Percentiles rank a stretch among this genome's conserved stretches.
Conservation (phyloP, 2,888 invertebrate species). For the Sinhomidia bicolor region DNA sequence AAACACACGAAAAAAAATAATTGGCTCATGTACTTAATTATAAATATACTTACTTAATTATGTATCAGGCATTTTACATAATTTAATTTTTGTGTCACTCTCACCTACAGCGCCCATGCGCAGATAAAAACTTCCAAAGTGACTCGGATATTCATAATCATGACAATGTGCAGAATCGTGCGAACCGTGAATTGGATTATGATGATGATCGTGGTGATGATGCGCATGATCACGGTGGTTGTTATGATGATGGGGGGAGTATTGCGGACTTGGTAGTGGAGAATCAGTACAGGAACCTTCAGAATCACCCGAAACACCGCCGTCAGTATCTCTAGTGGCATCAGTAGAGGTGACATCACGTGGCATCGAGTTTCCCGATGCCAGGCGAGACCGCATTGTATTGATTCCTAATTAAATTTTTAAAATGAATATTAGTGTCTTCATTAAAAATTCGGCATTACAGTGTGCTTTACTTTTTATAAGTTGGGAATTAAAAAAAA, state of each 20-base stretch:
- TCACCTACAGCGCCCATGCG: conserved; percentile 83
- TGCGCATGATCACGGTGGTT: conserved; percentile 4
- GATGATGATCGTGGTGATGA: conserved; percentile 45
- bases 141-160: conserved; percentile 48
- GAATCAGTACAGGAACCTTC: conserved; percentile 77
- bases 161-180: conserved; percentile 43
- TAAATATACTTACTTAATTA: not conserved
- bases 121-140: conserved; percentile 79
- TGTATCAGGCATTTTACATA: too few species aligned
- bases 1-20: not conserved
- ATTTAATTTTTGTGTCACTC: not conserved
- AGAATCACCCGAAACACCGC: conserved; percentile 67
- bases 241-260: conserved; percentile 26
- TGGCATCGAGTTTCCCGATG: conserved; percentile 73
- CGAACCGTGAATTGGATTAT: not conserved
- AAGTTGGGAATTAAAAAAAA: too few species aligned
- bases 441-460: too few species aligned
- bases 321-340: conserved; percentile 43
- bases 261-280: conserved; percentile 72
- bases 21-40: not conserved
- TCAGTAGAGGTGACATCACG: conserved; percentile 76
- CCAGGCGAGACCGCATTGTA: conserved; percentile 77
- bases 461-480: too few species aligned
- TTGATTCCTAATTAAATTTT: conserved; percentile 75
- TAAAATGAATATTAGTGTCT: not conserved